A percentile compares a stretch with the other conserved stretches of the same genome.
Evolutionary conservation across 2,797 vertebrate species (phyloP).

Genomic region (Chromobotia macracanthus): DNA sequence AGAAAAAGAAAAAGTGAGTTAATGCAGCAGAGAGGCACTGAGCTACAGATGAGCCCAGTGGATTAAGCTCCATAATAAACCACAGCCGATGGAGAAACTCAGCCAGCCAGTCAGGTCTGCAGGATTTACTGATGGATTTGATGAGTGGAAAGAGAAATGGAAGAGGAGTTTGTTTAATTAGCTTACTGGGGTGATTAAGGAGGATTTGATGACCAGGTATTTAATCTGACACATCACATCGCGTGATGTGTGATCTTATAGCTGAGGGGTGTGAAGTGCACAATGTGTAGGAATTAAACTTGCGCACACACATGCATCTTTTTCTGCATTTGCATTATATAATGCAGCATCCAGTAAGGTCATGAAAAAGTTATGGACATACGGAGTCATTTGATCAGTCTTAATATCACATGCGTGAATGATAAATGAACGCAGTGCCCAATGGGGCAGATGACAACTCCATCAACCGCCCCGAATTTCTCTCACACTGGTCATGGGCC

Average conservation of each 20-base stretch:
- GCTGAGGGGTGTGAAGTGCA: no score
- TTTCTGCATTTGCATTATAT: neutral
- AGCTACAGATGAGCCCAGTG: conserved; percentile 66
- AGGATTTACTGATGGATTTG: conserved; percentile 55
- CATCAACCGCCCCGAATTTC: neutral
- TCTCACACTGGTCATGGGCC: neutral
- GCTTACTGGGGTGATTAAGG: conserved; percentile 11
- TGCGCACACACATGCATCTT: no score
- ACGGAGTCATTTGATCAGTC: neutral
- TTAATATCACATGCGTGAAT: neutral
- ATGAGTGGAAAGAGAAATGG: conserved; percentile 29
- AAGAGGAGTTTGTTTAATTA: conserved; percentile 14
- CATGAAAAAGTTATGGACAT: neutral
- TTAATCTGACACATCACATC: neutral
- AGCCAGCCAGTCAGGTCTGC: conserved; percentile 60
- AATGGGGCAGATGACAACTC: neutral
- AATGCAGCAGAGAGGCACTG: conserved; percentile 42
- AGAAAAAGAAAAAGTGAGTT: conserved; percentile 36
- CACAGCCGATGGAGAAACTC: conserved; percentile 66
- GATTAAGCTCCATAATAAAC: conserved; percentile 75
- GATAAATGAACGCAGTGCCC: neutral
- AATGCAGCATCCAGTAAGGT: neutral
- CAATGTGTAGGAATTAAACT: neutral
- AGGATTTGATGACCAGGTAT: conserved; percentile 7
- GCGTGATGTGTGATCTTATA: neutral